These are phyloP conservation scores for Eulithis testata DNA, from an alignment of 2,888 invertebrate species.

Conservation along the genomic window DNA sequence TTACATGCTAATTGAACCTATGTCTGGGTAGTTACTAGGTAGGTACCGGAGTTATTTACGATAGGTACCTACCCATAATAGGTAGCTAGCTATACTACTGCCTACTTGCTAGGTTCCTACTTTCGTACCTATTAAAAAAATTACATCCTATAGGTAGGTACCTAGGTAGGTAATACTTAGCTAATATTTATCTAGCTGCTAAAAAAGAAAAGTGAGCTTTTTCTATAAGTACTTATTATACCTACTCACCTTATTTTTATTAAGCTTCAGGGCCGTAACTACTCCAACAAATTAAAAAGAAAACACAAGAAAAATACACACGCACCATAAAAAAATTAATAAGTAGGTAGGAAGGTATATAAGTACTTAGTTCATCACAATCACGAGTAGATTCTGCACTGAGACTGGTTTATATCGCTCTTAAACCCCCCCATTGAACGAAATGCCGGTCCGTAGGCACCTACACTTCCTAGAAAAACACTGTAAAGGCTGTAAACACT, in stretches of 20 bases:
- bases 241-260: constrained; percentile 34
- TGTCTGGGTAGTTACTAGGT: too few species aligned
- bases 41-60: too few species aligned
- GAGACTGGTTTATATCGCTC: constrained; percentile 44
- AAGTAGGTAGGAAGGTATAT: too few species aligned
- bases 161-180: too few species aligned
- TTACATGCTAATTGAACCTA: constrained; percentile 7
- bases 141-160: too few species aligned
- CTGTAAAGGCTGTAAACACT: constrained; percentile 56
- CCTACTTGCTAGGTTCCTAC: too few species aligned
- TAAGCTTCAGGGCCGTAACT: constrained; percentile 13
- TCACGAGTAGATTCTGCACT: constrained; percentile 25
- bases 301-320: constrained; percentile 41
- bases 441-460: constrained; percentile 55
- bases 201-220: too few species aligned
- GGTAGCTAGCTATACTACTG: too few species aligned
- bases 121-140: too few species aligned
- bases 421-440: constrained; percentile 56
- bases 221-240: too few species aligned
- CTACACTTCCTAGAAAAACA: constrained; percentile 44
- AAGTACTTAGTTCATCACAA: constrained; percentile 18
- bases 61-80: too few species aligned
- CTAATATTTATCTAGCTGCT: too few species aligned
- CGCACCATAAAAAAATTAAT: constrained; percentile 37
- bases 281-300: constrained; percentile 19